phyloP scores from a whole-genome alignment of 2,113 vertebrate genomes.

The Euleptes europaea region DNA sequence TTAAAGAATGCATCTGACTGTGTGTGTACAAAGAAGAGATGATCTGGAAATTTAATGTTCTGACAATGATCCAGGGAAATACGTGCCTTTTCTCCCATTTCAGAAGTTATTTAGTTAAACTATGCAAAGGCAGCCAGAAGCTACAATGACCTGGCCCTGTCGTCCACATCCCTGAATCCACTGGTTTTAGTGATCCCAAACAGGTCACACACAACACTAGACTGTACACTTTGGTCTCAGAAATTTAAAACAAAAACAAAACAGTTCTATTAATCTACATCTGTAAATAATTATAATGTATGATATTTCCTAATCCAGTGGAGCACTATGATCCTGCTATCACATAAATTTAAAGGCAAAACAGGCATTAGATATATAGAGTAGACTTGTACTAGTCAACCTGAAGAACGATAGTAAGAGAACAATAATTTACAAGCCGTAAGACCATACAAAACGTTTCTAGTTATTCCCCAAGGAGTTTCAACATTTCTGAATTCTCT shows the following conservation, averaged over 20 bases:
- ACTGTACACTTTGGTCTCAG: background rate
- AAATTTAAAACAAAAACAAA: background rate
- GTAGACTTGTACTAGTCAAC: background rate
- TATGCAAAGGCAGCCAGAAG: no score
- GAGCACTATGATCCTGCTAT: conserved; percentile 8
- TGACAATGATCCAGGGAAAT: no score
- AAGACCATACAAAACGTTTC: no score
- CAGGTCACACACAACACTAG: background rate
- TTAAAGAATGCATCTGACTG: no score
- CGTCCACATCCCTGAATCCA: background rate
- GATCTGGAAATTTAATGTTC: no score
- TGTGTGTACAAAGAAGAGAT: no score
- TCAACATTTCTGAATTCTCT: no score
- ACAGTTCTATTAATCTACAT: background rate
- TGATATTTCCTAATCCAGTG: conserved; percentile 15
- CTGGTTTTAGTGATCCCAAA: background rate
- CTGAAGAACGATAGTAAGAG: conserved; percentile 7
- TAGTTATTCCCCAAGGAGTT: no score
- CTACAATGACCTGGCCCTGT: background rate
- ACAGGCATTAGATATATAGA: conserved; percentile 21
- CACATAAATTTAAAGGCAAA: conserved; percentile 4
- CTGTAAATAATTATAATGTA: background rate
- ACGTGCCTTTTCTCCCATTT: no score
- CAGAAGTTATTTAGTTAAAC: no score
- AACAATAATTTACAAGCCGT: no score